Percentiles rank a stretch among this genome's conserved stretches.
phyloP scores from a whole-genome alignment of 1,140 invertebrate species.

The Lepidurus couesii region DNA sequence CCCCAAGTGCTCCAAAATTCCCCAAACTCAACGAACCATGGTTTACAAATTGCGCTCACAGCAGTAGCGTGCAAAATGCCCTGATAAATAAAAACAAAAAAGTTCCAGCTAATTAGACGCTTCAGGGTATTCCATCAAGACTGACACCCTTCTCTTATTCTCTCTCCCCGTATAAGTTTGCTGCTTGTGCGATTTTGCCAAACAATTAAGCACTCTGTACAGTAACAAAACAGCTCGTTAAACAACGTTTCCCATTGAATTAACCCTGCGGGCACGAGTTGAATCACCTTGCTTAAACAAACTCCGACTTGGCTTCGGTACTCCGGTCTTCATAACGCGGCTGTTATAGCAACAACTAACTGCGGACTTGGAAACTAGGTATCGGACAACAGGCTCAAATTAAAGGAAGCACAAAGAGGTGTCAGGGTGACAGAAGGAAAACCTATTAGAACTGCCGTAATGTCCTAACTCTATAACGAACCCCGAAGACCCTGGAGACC shows the following conservation, averaged over 20 bases:
- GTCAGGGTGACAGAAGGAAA: background rate
- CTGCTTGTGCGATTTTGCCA: background rate
- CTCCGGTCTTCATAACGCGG: too few relatives aligned
- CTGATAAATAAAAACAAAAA: background rate
- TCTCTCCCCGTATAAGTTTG: background rate
- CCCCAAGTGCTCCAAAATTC: too few relatives aligned
- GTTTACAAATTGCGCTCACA: too few relatives aligned
- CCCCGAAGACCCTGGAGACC: background rate
- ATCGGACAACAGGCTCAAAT: background rate
- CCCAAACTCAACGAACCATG: too few relatives aligned
- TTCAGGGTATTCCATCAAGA: conserved; percentile 2
- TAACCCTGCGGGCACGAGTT: background rate
- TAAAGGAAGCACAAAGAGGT: background rate
- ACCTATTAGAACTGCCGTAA: background rate
- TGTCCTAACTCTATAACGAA: background rate
- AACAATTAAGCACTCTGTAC: background rate
- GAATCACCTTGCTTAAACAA: background rate
- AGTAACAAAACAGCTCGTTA: background rate
- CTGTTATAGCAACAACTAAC: background rate
- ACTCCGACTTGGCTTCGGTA: too few relatives aligned
- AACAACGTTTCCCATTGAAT: background rate
- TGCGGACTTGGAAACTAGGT: background rate
- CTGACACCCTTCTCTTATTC: background rate
- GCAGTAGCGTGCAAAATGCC: too few relatives aligned
- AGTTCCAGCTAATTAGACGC: background rate